Evolutionary conservation across 1,140 invertebrate genomes (phyloP).

Genomic region (Temnothorax longispinosus): DNA sequence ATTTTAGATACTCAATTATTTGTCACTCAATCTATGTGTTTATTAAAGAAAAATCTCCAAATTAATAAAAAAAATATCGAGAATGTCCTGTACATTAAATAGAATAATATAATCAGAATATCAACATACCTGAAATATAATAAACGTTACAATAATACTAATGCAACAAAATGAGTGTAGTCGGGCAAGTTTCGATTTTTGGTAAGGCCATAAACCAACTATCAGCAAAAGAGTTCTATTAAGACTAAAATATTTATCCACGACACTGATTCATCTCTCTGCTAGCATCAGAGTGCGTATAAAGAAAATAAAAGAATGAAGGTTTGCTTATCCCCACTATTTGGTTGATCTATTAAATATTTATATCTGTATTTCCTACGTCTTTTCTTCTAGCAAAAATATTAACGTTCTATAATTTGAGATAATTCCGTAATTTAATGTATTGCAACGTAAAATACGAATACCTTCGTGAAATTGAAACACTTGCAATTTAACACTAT

Average conservation of each 20-base stretch:
- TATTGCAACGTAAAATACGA: neutral
- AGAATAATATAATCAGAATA: neutral
- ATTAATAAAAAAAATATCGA: neutral
- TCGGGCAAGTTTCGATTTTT: neutral
- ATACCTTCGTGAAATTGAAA: neutral
- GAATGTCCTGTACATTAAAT: neutral
- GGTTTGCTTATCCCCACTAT: neutral
- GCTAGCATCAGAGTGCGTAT: neutral
- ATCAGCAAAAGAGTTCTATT: neutral
- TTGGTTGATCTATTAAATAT: neutral
- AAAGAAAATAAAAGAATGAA: neutral
- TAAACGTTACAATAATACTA: neutral
- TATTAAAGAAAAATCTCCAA: too few relatives aligned
- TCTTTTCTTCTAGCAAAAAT: neutral
- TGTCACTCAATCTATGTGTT: too few relatives aligned
- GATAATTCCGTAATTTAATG: neutral
- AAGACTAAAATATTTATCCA: neutral
- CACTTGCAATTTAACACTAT: neutral
- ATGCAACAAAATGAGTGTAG: neutral
- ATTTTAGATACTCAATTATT: too few relatives aligned
- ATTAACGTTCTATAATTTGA: neutral
- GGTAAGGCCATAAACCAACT: conserved; percentile 12
- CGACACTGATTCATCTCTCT: neutral
- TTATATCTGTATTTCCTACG: neutral
- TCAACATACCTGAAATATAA: neutral